Conservation (phyloP, 2,113 vertebrate genomes). For the Salvator merianae region DNA sequence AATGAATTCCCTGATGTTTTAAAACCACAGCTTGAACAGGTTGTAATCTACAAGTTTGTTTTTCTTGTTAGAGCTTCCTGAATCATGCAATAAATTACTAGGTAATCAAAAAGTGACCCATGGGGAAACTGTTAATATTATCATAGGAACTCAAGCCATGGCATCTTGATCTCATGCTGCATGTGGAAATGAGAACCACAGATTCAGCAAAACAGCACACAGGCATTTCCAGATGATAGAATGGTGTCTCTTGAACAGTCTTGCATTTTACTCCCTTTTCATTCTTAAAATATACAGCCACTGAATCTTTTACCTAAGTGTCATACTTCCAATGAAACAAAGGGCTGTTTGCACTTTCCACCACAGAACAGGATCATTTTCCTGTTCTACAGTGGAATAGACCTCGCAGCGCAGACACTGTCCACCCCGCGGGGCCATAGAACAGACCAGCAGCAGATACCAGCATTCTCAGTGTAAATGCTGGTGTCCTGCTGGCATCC, state of each 20-base stretch:
- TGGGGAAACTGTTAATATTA: conserved; percentile 55
- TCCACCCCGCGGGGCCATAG: no score
- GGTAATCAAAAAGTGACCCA: conserved; percentile 57
- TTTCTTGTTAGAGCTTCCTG: conserved; percentile 61
- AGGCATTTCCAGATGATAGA: conserved; percentile 59
- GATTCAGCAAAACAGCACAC: conserved; percentile 55
- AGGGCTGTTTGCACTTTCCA: no score
- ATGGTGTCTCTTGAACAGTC: conserved; percentile 46
- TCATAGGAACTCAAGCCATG: conserved; percentile 46
- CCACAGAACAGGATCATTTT: no score
- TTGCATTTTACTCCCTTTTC: conserved; percentile 15
- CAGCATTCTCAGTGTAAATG: no score
- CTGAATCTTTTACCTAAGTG: conserved; percentile 70
- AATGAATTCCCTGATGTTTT: neutral
- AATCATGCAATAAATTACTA: conserved; percentile 66
- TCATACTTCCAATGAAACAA: conserved; percentile 67
- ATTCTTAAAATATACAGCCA: conserved; percentile 50
- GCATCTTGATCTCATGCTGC: conserved; percentile 66
- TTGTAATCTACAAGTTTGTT: conserved; percentile 48
- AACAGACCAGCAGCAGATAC: no score
- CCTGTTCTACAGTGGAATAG: no score
- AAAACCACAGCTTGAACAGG: conserved; percentile 41
- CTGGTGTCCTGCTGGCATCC: no score
- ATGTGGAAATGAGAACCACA: conserved; percentile 65
- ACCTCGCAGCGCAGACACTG: no score